Evolutionary conservation across 2,113 vertebrate genomes (phyloP), one percentile per base, ranked within the genome.

Genomic region (Oxyruncus cristatus): DNA sequence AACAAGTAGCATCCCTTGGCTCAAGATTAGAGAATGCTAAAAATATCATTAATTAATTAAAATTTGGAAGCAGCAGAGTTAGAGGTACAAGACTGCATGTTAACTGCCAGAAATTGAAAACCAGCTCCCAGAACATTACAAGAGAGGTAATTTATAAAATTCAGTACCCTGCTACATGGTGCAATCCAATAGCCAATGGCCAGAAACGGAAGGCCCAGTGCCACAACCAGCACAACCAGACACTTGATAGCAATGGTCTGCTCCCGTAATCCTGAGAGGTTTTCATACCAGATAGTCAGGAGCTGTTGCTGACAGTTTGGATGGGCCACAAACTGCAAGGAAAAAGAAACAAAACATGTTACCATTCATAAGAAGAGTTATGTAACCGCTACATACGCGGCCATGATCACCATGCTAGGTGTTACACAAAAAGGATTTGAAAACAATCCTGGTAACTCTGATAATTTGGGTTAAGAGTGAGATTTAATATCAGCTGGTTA

Each of bases 271-370:
- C 98, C 98, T 17, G 98, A 98, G 93, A 99, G 98, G 62, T 99
- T 99, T 97, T 99, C 99, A 61, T 99, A 99, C 99, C 99, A 99
- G 97, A 99, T 99, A 10, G 98, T 98, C 97, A 99, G 93, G 27
- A 99, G 97, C 97, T 99, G 99, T 70, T 99, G 99, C 97, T 99
- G 99, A 96, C 99, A 99, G 97, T 99, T 99, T 76, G 99, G 99
- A 95, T 99, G 99, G 61, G 99, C 99, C 94, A 99, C 99, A 91
- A 99, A 99, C 99, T 99, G 97, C 58, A 82, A 95, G 78, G 41
- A 30, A 89, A 63, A 50, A 94, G 81, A 86, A 85, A 84, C 41
- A 73, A 83, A 78, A 89, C 41, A 83, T 23, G 68, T 62, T 27
- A 56, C 18, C 32, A 39, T 14, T 28, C 62, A 23, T 22, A 46